Base-by-base conservation (phyloP, 2,797 vertebrate species). In the Aphelocoma californica region DNA sequence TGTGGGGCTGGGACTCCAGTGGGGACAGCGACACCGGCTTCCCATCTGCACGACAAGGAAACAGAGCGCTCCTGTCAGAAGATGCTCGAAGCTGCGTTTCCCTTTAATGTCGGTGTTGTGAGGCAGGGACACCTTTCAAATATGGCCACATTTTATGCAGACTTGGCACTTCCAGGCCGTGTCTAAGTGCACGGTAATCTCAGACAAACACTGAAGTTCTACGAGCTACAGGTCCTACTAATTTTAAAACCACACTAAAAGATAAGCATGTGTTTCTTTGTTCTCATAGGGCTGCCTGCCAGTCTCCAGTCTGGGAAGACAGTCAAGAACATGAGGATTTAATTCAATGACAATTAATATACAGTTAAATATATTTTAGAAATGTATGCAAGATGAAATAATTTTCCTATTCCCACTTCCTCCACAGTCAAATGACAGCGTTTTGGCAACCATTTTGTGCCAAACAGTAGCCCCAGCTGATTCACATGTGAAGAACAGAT, bases 21-120 rank as follows among this genome's bases (percentile, higher is more conserved):
- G 99, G 98, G 20, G 99, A 99, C 93, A 99, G 96, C 0, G 99
- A 99, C 92, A 99, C 98, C 0, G 99, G 98, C 98, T 99, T 99
- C 82, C 99, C 99, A 99, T 98, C 97, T 98, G 96, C 9, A 53
- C 77, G 66, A 60, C 62, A 48, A 48, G 86, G 44, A 94, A 48
- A 77, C 7, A 65, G 28, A 64, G 40, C 31, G 4, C 34, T 48
- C 29, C 57, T 10, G 57, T 92, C n/a, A 81, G 32, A 71, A 71
- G 1, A 14, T 1, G 17, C 28, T 24, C 8, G 2, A 26, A 65
- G 34, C 7, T 20, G 50, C 4, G 0, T 26, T 40, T 19, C 25
- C 56, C 65, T 32, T 65, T 28, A 8, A 18, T 1, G 38, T 13
- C 9, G 14, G 18, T 4, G 23, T 11, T 1, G 5, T 6, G 47